phyloP scores from a whole-genome alignment of 92 coral and sea anemone genomes.

The Porites divaricata region DNA sequence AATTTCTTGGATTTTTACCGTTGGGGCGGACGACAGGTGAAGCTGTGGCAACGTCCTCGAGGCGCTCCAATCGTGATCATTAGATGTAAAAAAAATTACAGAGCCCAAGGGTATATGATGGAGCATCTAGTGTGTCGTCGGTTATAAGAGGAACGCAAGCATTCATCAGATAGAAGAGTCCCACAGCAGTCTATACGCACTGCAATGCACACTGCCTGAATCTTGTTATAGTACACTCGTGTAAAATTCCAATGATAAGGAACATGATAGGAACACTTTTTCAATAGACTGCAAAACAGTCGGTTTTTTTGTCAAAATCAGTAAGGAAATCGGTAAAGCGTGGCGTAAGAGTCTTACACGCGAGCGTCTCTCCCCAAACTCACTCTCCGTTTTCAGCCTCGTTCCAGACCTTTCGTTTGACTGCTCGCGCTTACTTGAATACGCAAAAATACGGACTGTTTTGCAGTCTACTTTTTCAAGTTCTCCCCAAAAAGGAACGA shows the following conservation, averaged over 20 bases:
- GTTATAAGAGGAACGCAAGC: conserved; percentile 47
- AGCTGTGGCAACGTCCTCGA: conserved; percentile 24
- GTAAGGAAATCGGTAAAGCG: too few species aligned
- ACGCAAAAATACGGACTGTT: too few species aligned
- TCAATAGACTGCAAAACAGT: too few species aligned
- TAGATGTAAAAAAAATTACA: conserved; percentile 47
- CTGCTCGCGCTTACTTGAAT: too few species aligned
- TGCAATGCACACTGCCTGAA: too few species aligned
- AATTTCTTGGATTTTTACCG: conserved; percentile 49
- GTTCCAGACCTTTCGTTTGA: too few species aligned
- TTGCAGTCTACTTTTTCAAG: too few species aligned
- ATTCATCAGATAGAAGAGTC: conserved; percentile 31
- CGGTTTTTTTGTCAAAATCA: too few species aligned
- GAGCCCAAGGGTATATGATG: conserved; percentile 63
- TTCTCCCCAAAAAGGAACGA: conserved; percentile 37
- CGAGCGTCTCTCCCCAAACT: too few species aligned
- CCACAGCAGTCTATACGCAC: conserved; percentile 61
- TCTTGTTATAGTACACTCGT: background rate
- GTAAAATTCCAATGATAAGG: conserved; percentile 37
- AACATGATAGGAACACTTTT: conserved; percentile 14
- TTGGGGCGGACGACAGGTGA: conserved; percentile 53
- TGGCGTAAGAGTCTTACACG: too few species aligned
- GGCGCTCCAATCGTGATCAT: conserved; percentile 45
- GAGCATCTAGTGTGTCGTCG: conserved; percentile 46
- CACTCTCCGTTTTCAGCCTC: too few species aligned